A percentile compares a stretch with the other conserved stretches of the same genome.
Conservation (phyloP, 1,140 invertebrate species). For the Thaumatotibia leucotreta region DNA sequence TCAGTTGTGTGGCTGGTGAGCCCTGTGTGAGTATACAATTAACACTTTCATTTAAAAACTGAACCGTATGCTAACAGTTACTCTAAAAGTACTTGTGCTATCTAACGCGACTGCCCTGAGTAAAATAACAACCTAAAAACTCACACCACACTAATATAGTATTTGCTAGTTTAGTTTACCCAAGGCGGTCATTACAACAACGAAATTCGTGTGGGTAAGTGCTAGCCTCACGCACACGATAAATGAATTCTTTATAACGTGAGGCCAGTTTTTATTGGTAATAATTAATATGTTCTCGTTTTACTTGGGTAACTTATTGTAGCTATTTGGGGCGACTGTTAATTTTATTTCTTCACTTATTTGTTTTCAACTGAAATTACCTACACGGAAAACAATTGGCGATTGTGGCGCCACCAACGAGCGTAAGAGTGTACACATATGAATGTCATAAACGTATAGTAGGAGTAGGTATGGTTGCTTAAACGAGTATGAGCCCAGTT, state of each 20-base stretch:
- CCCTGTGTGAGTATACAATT: too few species aligned
- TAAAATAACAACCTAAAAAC: constrained; percentile 27
- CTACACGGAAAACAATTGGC: too few species aligned
- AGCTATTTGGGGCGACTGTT: not conserved
- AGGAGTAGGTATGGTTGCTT: too few species aligned
- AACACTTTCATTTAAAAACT: too few species aligned
- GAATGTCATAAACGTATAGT: too few species aligned
- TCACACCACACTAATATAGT: constrained; percentile 42
- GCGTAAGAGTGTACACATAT: too few species aligned
- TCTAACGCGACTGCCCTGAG: not conserved
- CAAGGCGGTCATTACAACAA: constrained; percentile 41
- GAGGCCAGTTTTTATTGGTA: constrained; percentile 29
- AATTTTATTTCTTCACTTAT: not conserved
- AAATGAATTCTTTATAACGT: constrained; percentile 27
- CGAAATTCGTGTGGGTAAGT: constrained; percentile 38
- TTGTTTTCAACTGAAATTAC: not conserved
- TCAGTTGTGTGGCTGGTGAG: too few species aligned
- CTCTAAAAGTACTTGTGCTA: not conserved
- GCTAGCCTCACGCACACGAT: constrained; percentile 26
- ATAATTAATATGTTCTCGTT: constrained; percentile 38
- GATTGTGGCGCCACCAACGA: too few species aligned
- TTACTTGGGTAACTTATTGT: not conserved
- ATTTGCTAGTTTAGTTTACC: constrained; percentile 48
- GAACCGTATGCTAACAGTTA: too few species aligned
- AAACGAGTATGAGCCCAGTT: too few species aligned